Evolutionary conservation across 2,888 invertebrate genomes (phyloP), one percentile per base, ranked within the genome.

Genomic region (Julus scandinavius): DNA sequence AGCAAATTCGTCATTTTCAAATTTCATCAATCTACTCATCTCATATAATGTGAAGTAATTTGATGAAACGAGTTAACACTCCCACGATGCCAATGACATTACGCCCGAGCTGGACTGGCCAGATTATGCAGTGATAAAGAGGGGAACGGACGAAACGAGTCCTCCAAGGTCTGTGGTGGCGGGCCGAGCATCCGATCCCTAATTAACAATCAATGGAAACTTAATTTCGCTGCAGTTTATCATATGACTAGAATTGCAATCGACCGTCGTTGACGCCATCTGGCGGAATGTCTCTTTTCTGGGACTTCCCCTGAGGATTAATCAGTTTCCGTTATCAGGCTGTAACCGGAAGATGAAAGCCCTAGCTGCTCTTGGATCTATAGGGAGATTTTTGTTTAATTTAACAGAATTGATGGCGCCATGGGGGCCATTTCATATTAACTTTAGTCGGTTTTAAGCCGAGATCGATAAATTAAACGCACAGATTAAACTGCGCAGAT

Each of bases 351-450:
- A 63, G 63, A 63, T 63, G n/a, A 63, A 63, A 63, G 63, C 63
- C 20, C 63, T 63, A 4, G 63, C 63, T 63, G 63, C 63, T 58
- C 13, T 17, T 63, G 63, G 4, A 63, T n/a, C 63, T 63, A 9
- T 20, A 20, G 63, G 63, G 63, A 63, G 63, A 63, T 63, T 63
- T 63, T 63, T 63, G 63, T 63, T 63, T 63, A 63, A 63, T 63
- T 63, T 63, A 63, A 63, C 63, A 63, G 63, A 63, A 63, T 63
- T 63, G 63, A 63, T 63, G 63, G 63, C 63, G 63, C 63, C 63
- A 63, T 63, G 63, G 63, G 63, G 20, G 63, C 63, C 63, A 63
- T 63, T 63, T 63, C 63, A 20, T 63, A 63, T 63, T 63, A 63
- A 63, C 63, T 63, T 63, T 6, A 63, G 63, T 20, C 20, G 20